These are phyloP conservation scores for Acanthosoma haemorrhoidale DNA, from an alignment of 2,888 invertebrate species.

Conservation along the genomic window DNA sequence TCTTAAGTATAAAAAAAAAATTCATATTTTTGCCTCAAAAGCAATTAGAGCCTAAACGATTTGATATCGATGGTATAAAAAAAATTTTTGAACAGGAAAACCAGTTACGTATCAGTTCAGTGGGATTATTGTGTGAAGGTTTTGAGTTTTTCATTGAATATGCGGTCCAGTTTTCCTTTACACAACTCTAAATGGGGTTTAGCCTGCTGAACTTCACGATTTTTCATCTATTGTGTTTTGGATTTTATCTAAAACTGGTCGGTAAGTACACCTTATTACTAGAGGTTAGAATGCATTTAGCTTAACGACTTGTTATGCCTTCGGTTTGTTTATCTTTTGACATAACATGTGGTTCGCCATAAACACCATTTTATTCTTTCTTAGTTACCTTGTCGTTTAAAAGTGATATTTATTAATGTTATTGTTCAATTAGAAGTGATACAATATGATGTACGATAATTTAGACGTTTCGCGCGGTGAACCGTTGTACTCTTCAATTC, in stretches of 20 bases:
- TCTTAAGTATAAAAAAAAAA: no score
- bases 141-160: not conserved
- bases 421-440: not conserved
- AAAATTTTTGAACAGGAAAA: not conserved
- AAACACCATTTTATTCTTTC: not conserved
- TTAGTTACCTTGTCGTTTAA: not conserved
- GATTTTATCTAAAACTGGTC: not conserved
- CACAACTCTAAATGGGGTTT: constrained; percentile 13
- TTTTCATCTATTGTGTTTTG: not conserved
- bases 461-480: constrained; percentile 21
- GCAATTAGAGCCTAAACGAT: not conserved
- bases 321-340: constrained; percentile 8
- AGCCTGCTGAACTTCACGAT: not conserved
- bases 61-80: not conserved
- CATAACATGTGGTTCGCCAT: not conserved
- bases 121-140: not conserved
- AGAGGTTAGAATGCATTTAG: constrained; percentile 17
- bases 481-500: constrained; percentile 33
- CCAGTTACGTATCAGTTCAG: not conserved
- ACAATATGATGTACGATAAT: constrained; percentile 8
- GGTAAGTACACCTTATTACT: constrained; percentile 25
- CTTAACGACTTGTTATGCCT: not conserved
- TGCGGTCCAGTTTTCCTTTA: not conserved
- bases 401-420: not conserved
- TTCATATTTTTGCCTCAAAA: no score